Conservation (phyloP, 64 coral and sea anemone genomes). For the Orbicella faveolata region DNA sequence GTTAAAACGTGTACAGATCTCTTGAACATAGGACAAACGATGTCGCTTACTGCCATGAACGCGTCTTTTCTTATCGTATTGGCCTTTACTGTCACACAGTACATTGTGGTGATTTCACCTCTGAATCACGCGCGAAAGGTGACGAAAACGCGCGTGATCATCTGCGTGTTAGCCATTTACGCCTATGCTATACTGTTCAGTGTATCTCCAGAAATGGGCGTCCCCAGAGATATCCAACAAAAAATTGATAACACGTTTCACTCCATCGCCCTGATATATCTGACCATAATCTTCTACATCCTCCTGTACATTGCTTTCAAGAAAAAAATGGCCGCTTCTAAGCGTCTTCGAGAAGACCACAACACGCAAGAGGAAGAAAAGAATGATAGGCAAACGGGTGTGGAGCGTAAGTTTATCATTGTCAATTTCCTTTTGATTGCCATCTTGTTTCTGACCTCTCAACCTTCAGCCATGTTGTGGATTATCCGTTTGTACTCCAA, state of each 20-base stretch:
- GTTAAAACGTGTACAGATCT: background rate
- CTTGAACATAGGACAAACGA: background rate
- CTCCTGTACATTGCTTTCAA: slow-evolving; percentile 32
- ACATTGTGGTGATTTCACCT: slow-evolving; percentile 23
- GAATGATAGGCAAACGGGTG: background rate
- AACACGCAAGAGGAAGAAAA: too few relatives aligned
- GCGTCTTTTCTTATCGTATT: slow-evolving; percentile 32
- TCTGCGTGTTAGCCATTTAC: background rate
- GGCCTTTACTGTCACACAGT: slow-evolving; percentile 22
- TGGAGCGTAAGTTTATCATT: slow-evolving; percentile 13
- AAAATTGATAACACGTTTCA: slow-evolving; percentile 17
- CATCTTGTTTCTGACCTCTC: slow-evolving; percentile 15
- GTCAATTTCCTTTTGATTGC: slow-evolving; percentile 35
- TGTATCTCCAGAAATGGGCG: background rate
- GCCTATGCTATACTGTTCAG: slow-evolving; percentile 15
- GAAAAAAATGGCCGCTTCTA: slow-evolving; percentile 12
- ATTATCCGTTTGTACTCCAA: background rate
- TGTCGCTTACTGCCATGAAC: background rate
- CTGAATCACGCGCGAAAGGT: slow-evolving; percentile 12
- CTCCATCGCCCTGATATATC: background rate
- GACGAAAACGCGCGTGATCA: slow-evolving; percentile 8
- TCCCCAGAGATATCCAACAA: background rate
- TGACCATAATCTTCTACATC: slow-evolving; percentile 18
- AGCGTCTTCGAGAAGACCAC: background rate
- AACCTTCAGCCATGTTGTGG: slow-evolving; percentile 11